Percentiles rank a stretch among this genome's conserved stretches.
Evolutionary conservation across 2,113 vertebrate species (phyloP).

Genomic region (Phalacrocorax aristotelis): DNA sequence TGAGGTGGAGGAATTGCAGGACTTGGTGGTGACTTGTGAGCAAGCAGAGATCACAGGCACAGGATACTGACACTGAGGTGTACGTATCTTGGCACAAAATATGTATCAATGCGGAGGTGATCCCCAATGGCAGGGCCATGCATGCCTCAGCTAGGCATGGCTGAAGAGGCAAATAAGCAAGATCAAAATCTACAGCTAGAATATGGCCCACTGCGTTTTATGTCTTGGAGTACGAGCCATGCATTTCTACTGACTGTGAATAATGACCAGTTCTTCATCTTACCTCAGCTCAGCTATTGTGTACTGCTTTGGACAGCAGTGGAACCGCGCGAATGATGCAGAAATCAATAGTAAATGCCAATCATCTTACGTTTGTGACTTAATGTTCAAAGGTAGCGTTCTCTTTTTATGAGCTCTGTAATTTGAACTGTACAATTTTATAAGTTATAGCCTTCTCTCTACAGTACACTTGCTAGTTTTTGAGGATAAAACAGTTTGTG

Average conservation of each 20-base stretch:
- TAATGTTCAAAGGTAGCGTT: not conserved
- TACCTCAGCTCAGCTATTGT: not conserved
- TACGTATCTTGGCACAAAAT: not conserved
- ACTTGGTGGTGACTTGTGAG: not conserved
- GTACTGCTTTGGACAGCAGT: not conserved
- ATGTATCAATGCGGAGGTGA: not conserved
- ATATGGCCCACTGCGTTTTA: not conserved
- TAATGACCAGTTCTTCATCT: not conserved
- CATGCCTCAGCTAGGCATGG: not conserved
- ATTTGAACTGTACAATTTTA: not conserved
- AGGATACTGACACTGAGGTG: not conserved
- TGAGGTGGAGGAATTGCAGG: not conserved
- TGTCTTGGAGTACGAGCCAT: accelerated
- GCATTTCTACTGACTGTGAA: not conserved
- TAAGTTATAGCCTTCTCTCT: not conserved
- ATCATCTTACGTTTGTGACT: not conserved
- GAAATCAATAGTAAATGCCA: not conserved
- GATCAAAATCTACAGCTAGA: not conserved
- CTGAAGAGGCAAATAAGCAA: not conserved
- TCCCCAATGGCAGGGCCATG: accelerated
- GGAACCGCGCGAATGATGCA: not conserved
- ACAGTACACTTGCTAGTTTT: not conserved
- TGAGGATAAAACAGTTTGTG: not conserved
- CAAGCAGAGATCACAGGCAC: not conserved
- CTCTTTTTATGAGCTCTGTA: not conserved